Evolutionary conservation across 2,113 vertebrate genomes (phyloP).

Genomic region (Thomomys bottae): DNA sequence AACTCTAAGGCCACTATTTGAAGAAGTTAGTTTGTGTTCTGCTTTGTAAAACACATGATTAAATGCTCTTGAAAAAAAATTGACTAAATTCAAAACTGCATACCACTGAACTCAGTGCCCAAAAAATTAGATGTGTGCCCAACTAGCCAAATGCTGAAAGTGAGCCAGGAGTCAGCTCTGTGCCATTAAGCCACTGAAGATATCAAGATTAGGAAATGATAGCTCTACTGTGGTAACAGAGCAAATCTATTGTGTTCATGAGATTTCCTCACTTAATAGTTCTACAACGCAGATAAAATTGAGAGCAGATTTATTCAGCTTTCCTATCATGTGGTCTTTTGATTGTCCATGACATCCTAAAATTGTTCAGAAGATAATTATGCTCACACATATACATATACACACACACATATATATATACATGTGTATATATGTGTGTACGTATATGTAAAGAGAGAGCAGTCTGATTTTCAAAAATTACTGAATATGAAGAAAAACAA

Average conservation of each 20-base stretch:
- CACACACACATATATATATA: no score
- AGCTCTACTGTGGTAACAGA: conserved; percentile 1
- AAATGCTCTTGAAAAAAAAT: conserved; percentile 63
- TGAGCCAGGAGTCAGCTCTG: conserved; percentile 71
- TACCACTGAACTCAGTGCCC: conserved; percentile 59
- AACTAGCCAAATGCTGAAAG: conserved; percentile 65
- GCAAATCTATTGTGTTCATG: conserved; percentile 19
- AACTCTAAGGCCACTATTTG: conserved; percentile 3
- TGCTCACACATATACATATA: no score
- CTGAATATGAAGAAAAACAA: not conserved
- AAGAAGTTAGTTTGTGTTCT: not conserved
- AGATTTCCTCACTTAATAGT: conserved; percentile 12
- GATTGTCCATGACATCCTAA: not conserved
- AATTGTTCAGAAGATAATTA: conserved; percentile 33
- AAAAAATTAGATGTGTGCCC: conserved; percentile 77
- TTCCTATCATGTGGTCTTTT: not conserved
- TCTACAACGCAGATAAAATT: conserved; percentile 40
- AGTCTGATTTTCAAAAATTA: not conserved
- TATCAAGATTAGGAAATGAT: conserved; percentile 58
- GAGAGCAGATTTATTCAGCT: not conserved
- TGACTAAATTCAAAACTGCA: conserved; percentile 69
- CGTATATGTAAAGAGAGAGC: not conserved
- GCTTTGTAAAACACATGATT: conserved; percentile 18
- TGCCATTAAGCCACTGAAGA: conserved; percentile 39
- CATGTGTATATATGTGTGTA: no score